Conservation (phyloP, 2,113 vertebrate species). For the Sinocyclocheilus maitianheensis region DNA sequence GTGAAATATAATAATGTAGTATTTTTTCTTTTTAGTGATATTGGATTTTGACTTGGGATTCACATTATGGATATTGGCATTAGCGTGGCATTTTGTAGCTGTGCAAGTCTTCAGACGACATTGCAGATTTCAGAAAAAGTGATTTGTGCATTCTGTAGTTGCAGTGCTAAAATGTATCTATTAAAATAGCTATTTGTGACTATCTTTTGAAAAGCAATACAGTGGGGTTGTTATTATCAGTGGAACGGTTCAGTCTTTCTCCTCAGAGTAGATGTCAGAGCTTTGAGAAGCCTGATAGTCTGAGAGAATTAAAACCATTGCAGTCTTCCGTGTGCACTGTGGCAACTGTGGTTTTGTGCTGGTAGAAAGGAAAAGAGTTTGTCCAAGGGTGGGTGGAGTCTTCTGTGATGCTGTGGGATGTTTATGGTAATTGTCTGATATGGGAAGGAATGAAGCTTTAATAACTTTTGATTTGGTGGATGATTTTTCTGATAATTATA, state of each 20-base stretch:
- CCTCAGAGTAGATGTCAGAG: not conserved
- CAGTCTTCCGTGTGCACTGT: not conserved
- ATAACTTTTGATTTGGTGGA: not conserved
- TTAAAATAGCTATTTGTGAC: not conserved
- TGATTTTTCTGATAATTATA: not conserved
- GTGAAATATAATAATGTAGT: not conserved
- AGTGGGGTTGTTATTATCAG: not conserved
- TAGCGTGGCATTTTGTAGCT: not conserved
- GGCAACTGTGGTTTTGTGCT: not conserved
- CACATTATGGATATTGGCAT: not conserved
- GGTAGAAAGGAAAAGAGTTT: not conserved
- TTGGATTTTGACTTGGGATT: not conserved
- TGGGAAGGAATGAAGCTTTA: not conserved
- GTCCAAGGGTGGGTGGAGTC: not conserved
- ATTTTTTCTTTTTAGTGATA: not conserved
- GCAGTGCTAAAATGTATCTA: not conserved
- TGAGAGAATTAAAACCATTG: not conserved
- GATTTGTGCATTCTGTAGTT: not conserved
- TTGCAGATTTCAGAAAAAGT: not conserved
- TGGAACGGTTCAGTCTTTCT: not conserved
- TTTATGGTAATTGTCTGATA: not conserved
- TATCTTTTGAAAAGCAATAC: not conserved
- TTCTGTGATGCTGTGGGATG: not conserved
- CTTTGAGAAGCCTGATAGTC: not conserved
- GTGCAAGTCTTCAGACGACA: not conserved